Evolutionary conservation across 2,797 vertebrate species (phyloP), one percentile per base, ranked within the genome.

Genomic region (Cyclura pinguis): DNA sequence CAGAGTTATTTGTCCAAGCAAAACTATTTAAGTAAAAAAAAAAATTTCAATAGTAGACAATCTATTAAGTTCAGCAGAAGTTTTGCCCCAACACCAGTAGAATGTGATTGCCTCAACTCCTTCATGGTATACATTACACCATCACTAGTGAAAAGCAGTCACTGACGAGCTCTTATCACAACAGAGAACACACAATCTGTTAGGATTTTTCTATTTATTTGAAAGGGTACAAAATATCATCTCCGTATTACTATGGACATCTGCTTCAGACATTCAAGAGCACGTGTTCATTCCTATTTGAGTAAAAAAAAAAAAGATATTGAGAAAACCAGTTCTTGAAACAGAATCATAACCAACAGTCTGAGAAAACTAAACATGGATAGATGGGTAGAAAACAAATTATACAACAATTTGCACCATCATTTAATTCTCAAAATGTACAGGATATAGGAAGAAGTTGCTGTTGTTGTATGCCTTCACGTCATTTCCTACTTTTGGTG

Each of bases 341-440:
- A 72, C 20, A 73, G 47, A 22, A 77, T 77, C 18, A 42, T 7
- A 38, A 91, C 42, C 50, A 89, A 88, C 82, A 91, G 77, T 80
- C 89, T 52, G 32, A 35, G 84, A 83, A 91, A 59, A 59, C 16
- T 59, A 59, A 22, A 59, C 89, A 92, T 93, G 90, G 38, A 89
- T 0, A 1, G 35, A 57, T 91, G 89, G 0, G 35, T 7, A 35
- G 6, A 69, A n/a, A 0, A 78, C 92, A 89, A 59, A 50, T 57
- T 80, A 14, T 62, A 14, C 20, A 64, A 64, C 8, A 42, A 57
- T 62, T 22, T 83, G 16, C 24, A 29, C 35, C 22, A 64, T 64
- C 20, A 38, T 27, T 94, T 93, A 93, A 89, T 92, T 93, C 83
- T 29, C 84, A 88, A 62, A 91, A 14, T 91, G 80, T 87, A 88